phyloP scores from a whole-genome alignment of 2,888 invertebrate species.

The Auanema sp. region DNA sequence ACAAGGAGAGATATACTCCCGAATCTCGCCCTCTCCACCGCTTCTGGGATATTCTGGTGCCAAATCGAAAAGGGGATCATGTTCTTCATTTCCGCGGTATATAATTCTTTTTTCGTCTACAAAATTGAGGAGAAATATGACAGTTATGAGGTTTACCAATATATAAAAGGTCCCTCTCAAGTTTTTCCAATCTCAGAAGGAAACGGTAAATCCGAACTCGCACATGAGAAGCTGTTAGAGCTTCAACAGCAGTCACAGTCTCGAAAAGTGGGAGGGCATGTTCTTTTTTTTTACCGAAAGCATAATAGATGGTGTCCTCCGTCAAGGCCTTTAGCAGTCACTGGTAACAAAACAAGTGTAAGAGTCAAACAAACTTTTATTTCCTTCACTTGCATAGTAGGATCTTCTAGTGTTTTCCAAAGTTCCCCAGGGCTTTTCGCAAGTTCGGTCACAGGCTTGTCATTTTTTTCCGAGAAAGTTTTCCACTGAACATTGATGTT shows the following conservation, averaged over 20 bases:
- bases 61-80: no score
- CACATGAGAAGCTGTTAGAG: conserved; percentile 9
- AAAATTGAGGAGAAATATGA: no score
- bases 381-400: conserved; percentile 11
- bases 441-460: conserved; percentile 2
- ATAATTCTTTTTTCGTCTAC: no score
- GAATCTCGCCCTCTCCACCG: no score
- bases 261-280: conserved; percentile 10
- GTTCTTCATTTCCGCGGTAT: no score
- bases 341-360: no score
- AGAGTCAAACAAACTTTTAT: conserved; percentile 4
- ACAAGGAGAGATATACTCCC: no score
- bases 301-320: neutral
- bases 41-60: no score
- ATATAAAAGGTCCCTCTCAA: neutral
- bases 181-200: neutral
- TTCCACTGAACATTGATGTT: neutral
- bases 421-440: conserved; percentile 4
- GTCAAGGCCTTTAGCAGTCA: no score
- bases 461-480: conserved; percentile 8
- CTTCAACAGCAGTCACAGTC: conserved; percentile 14
- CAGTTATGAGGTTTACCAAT: neutral
- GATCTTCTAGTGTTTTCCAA: conserved; percentile 19
- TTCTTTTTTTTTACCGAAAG: neutral
- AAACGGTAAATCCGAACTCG: conserved; percentile 4